A percentile compares a stretch with the other conserved stretches of the same genome.
Evolutionary conservation across 1,140 invertebrate genomes (phyloP).

Genomic region (Cotesia typhae): DNA sequence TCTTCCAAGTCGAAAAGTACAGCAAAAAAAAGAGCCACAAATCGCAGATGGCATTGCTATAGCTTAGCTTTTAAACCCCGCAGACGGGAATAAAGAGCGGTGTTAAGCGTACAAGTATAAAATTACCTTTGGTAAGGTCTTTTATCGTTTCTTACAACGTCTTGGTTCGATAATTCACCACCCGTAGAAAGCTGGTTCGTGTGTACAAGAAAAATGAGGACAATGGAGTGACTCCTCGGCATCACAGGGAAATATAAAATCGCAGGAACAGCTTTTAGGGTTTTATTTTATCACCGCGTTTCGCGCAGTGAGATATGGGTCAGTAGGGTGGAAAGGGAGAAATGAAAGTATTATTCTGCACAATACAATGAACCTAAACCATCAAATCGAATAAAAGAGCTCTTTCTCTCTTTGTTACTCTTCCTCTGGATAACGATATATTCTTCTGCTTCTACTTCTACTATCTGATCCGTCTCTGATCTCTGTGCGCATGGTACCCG

Average conservation of each 20-base stretch:
- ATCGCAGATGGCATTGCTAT: too few relatives aligned
- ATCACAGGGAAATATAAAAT: conserved; percentile 64
- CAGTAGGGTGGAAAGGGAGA: too few relatives aligned
- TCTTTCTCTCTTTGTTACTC: conserved; percentile 14
- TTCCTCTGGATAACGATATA: too few relatives aligned
- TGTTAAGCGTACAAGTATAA: not conserved
- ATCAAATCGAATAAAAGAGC: too few relatives aligned
- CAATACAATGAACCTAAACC: not conserved
- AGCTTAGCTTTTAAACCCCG: too few relatives aligned
- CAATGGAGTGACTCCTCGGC: conserved; percentile 64
- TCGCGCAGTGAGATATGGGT: not conserved
- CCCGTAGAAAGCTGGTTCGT: conserved; percentile 3
- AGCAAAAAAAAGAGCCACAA: too few relatives aligned
- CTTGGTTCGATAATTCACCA: conserved; percentile 6
- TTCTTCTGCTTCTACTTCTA: too few relatives aligned
- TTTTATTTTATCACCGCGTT: conserved; percentile 1
- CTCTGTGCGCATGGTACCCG: too few relatives aligned
- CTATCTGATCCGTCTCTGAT: too few relatives aligned
- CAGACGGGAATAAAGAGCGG: too few relatives aligned
- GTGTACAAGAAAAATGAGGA: conserved; percentile 61
- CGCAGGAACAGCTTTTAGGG: conserved; percentile 49
- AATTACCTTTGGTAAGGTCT: conserved; percentile 10
- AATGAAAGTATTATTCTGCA: not conserved
- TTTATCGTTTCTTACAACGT: not conserved
- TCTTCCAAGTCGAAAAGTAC: too few relatives aligned